These are phyloP conservation scores for Crotalus horridus DNA, from an alignment of 2,113 vertebrate species.

Conservation along the genomic window DNA sequence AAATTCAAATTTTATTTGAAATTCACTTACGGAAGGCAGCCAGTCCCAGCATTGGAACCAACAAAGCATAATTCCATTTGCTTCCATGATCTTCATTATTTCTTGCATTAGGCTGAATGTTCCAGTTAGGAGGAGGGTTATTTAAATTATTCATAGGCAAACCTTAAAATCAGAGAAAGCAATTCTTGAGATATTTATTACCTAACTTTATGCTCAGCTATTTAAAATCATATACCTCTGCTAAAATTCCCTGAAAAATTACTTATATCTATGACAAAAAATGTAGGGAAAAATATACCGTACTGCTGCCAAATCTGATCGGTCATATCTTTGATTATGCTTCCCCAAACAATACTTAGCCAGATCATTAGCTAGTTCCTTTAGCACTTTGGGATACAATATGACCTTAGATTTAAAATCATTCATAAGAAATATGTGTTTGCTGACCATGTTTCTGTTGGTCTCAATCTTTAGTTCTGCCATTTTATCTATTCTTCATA, in stretches of 20 bases:
- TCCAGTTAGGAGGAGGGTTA: conserved; percentile 90
- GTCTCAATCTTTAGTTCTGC: neutral
- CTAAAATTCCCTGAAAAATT: neutral
- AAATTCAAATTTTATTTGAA: conserved; percentile 18
- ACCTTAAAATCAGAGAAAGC: conserved; percentile 43
- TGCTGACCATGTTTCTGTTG: neutral
- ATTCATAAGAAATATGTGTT: neutral
- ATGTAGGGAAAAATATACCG: neutral
- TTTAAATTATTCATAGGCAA: conserved; percentile 93
- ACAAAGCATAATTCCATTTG: conserved; percentile 92
- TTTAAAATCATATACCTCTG: neutral
- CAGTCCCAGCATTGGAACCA: conserved; percentile 92
- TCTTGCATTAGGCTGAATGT: conserved; percentile 81
- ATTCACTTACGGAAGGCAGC: conserved; percentile 92
- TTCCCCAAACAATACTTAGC: neutral
- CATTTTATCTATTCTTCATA: neutral
- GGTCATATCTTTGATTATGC: neutral
- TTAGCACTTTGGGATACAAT: neutral
- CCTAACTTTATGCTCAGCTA: neutral
- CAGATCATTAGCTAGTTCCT: neutral
- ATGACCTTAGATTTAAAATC: neutral
- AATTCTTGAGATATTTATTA: neutral
- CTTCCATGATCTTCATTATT: conserved; percentile 78
- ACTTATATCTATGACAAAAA: neutral
- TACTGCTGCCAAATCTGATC: neutral